These are phyloP conservation scores for Eugnorisma glareosa DNA, from an alignment of 2,888 invertebrate genomes.

Conservation along the genomic window DNA sequence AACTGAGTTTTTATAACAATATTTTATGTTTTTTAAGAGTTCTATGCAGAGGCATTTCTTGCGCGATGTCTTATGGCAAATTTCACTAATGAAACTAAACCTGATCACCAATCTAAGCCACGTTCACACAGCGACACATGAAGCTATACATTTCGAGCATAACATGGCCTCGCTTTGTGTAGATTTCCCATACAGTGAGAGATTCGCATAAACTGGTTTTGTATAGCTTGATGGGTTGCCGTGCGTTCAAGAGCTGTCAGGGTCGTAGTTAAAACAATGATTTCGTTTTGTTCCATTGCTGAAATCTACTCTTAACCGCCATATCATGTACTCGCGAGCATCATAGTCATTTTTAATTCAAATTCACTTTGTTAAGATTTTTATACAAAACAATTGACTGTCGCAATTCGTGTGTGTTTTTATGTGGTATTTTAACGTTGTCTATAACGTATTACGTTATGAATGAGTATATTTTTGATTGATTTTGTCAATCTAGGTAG, in stretches of 20 bases:
- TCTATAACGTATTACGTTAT: not conserved
- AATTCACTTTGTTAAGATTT: slow-evolving; percentile 23
- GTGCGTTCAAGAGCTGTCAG: not conserved
- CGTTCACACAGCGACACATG: not conserved
- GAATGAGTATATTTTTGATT: slow-evolving; percentile 20
- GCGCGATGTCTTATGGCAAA: slow-evolving; percentile 35
- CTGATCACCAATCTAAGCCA: not conserved
- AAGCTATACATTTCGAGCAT: not conserved
- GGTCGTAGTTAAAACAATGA: not conserved
- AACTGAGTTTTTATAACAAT: not conserved
- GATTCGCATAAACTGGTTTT: not conserved
- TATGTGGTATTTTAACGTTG: not conserved
- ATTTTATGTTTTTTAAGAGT: not conserved
- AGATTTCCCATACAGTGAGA: not conserved
- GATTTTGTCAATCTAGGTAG: slow-evolving; percentile 4
- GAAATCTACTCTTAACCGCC: not conserved
- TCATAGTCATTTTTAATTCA: slow-evolving; percentile 22
- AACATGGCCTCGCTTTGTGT: not conserved
- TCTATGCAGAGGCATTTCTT: slow-evolving; percentile 37
- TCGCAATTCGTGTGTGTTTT: slow-evolving; percentile 26
- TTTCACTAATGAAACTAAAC: not conserved
- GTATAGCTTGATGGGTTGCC: not conserved
- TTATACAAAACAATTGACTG: slow-evolving; percentile 34
- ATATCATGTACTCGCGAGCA: slow-evolving; percentile 55
- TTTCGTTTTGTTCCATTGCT: not conserved